These are phyloP conservation scores for Tenebrio molitor DNA, from an alignment of 1,140 invertebrate genomes.

Conservation along the genomic window DNA sequence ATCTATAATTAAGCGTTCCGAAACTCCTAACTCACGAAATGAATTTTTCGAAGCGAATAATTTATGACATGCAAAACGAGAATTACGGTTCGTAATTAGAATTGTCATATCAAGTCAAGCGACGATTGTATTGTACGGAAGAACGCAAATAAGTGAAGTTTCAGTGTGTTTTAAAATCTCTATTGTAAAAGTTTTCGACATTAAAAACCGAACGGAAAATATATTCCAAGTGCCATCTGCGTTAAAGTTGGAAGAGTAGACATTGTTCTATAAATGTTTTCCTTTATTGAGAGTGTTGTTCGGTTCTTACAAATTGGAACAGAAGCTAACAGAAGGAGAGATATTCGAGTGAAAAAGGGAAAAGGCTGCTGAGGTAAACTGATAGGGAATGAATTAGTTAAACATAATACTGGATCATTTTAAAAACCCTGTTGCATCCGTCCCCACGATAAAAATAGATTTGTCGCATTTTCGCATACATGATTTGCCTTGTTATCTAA, in stretches of 20 bases:
- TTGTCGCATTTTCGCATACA: conserved; percentile 27
- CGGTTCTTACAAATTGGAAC: conserved; percentile 31
- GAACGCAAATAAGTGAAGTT: conserved; percentile 3
- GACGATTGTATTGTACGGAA: neutral
- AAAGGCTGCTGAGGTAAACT: neutral
- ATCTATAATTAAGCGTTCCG: conserved; percentile 19
- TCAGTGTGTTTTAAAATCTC: neutral
- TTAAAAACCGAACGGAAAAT: neutral
- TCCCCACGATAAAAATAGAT: conserved; percentile 15
- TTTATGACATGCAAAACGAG: conserved; percentile 17
- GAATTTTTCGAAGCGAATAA: conserved; percentile 26
- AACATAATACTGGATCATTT: conserved; percentile 1
- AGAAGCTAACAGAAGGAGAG: conserved; percentile 1
- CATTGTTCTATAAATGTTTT: conserved; percentile 38
- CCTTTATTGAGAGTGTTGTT: conserved; percentile 15
- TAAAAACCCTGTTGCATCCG: conserved; percentile 9
- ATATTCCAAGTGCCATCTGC: neutral
- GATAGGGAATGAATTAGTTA: conserved; percentile 14
- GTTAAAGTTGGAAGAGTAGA: conserved; percentile 4
- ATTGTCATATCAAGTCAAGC: conserved; percentile 29
- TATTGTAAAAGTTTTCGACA: neutral
- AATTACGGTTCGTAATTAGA: conserved; percentile 23
- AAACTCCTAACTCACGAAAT: conserved; percentile 9
- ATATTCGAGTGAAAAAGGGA: conserved; percentile 13
- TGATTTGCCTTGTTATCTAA: conserved; percentile 43